Conservation (phyloP, 2,888 invertebrate species). For the Byasa hedistus region DNA sequence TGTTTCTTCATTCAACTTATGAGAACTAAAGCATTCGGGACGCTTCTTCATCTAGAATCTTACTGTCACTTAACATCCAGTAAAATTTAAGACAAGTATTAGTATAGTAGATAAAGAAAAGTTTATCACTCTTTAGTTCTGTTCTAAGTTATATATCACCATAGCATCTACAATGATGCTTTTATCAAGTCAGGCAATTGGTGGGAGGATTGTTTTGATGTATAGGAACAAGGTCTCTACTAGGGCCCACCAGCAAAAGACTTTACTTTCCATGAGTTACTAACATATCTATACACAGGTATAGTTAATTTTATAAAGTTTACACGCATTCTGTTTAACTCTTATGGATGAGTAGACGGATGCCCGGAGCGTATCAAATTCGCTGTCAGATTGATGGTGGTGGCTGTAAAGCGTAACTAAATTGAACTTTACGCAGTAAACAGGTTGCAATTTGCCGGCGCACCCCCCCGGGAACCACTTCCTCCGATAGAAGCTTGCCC, state of each 20-base stretch:
- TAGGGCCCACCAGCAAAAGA: no score
- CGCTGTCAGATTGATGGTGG: constrained; percentile 2
- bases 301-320: not conserved
- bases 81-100: no score
- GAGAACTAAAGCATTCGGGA: no score
- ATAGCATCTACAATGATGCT: no score
- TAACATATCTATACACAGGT: not conserved
- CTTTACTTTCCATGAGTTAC: not conserved
- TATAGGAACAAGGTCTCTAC: no score
- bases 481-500: constrained; percentile 22
- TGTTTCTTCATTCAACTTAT: not conserved
- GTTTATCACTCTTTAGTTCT: no score
- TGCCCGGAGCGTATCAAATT: not conserved
- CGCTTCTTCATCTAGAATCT: no score
- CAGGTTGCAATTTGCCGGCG: constrained; percentile 24
- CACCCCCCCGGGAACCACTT: constrained; percentile 14
- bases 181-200: no score
- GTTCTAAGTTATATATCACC: no score
- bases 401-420: constrained; percentile 17
- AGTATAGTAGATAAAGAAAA: no score
- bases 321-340: not conserved
- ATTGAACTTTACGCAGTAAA: constrained; percentile 25
- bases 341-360: not conserved
- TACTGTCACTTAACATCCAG: no score
- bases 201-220: no score